Percentiles rank a stretch among this genome's conserved stretches.
These are phyloP conservation scores for Ptychoptera albimana DNA, from an alignment of 2,888 invertebrate species.

Conservation along the genomic window DNA sequence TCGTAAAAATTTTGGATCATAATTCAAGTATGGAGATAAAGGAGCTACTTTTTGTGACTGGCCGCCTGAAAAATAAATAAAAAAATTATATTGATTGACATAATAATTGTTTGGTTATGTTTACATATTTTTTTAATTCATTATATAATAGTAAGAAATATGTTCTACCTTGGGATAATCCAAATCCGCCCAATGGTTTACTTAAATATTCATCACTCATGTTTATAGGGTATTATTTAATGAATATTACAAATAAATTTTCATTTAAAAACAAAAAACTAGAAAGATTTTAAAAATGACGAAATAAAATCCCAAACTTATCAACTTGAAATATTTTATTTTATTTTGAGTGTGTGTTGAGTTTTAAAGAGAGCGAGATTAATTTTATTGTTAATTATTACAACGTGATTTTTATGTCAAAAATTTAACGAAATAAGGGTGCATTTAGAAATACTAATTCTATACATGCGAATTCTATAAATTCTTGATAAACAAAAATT, in stretches of 20 bases:
- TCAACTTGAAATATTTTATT: no score
- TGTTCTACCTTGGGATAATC: constrained; percentile 18
- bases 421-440: no score
- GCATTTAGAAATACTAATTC: no score
- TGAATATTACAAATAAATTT: neutral
- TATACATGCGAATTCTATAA: no score
- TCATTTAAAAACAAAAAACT: neutral
- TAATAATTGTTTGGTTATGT: constrained; percentile 5
- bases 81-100: neutral
- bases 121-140: constrained; percentile 5
- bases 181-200: constrained; percentile 18
- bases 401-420: no score
- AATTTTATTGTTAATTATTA: no score
- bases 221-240: constrained; percentile 7
- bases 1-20: constrained; percentile 74
- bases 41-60: constrained; percentile 17
- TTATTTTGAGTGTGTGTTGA: no score
- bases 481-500: no score
- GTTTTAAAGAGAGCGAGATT: no score
- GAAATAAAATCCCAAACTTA: neutral
- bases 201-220: constrained; percentile 30
- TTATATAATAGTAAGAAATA: constrained; percentile 18
- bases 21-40: constrained; percentile 75
- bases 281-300: neutral
- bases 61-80: constrained; percentile 3